Conservation (phyloP, 1,140 invertebrate genomes). For the Drosophila pseudoananassae region DNA sequence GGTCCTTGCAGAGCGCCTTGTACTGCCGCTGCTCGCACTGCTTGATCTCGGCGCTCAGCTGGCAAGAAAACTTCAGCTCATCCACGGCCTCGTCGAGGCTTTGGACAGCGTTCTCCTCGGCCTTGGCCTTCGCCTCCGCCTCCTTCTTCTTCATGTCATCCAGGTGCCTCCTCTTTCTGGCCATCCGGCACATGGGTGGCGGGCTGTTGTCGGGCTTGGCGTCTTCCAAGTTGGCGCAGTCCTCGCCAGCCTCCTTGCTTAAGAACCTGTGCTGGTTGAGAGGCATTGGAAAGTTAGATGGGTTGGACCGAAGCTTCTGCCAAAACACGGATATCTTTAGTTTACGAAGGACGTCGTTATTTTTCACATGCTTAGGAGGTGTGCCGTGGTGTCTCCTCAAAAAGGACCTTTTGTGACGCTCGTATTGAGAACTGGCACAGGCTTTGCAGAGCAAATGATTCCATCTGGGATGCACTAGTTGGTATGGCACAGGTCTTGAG, state of each 20-base stretch:
- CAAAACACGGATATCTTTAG: neutral
- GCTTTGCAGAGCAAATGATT: neutral
- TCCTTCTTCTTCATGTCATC: neutral
- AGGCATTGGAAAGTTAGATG: neutral
- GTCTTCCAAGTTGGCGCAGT: neutral
- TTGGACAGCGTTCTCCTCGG: neutral
- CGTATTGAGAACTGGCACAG: neutral
- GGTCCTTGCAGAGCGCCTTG: conserved; percentile 4
- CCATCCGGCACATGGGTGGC: neutral
- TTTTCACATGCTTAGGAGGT: too few relatives aligned
- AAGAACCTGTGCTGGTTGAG: neutral
- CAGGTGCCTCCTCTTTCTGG: neutral
- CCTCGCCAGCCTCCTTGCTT: neutral
- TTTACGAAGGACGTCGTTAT: too few relatives aligned
- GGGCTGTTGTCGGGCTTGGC: neutral
- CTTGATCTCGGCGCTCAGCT: neutral
- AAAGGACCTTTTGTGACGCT: neutral
- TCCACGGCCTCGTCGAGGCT: neutral
- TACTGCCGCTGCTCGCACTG: conserved; percentile 26
- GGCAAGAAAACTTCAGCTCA: neutral
- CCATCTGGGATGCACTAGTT: conserved; percentile 8
- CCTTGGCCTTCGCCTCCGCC: neutral
- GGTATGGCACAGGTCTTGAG: neutral
- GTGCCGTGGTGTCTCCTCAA: neutral
- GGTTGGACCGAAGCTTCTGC: neutral